phyloP scores from a whole-genome alignment of 2,888 invertebrate genomes.

The Orgyia antiqua region DNA sequence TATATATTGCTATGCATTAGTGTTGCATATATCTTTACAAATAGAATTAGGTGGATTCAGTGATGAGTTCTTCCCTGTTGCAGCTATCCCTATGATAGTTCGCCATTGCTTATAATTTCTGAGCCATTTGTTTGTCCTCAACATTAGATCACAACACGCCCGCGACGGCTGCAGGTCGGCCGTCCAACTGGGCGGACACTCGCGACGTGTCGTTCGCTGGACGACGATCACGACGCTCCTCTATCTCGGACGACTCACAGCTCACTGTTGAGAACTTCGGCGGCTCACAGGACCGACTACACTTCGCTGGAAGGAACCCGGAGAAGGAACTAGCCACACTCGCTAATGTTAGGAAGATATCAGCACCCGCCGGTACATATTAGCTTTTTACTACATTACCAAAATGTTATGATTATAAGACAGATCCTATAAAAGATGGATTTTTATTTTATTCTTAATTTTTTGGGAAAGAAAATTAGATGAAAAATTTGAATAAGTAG shows the following conservation, averaged over 20 bases:
- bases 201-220: slow-evolving; percentile 82
- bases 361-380: slow-evolving; percentile 73
- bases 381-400: slow-evolving; percentile 8
- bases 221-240: slow-evolving; percentile 89
- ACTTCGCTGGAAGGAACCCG: slow-evolving; percentile 89
- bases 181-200: slow-evolving; percentile 88
- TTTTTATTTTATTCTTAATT: too few species aligned
- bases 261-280: slow-evolving; percentile 95
- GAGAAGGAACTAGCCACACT: slow-evolving; percentile 84
- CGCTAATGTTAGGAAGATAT: slow-evolving; percentile 61
- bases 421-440: too few species aligned
- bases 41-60: too few species aligned
- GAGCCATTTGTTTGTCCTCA: too few species aligned
- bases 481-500: too few species aligned
- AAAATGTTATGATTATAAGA: neutral
- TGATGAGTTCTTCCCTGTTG: too few species aligned
- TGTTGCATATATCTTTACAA: too few species aligned
- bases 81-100: too few species aligned
- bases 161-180: slow-evolving; percentile 85
- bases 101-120: too few species aligned
- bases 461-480: too few species aligned
- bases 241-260: slow-evolving; percentile 90
- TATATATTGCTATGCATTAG: too few species aligned
- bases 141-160: too few species aligned
- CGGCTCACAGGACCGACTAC: slow-evolving; percentile 92